Evolutionary conservation across 2,797 vertebrate species (phyloP).

Genomic region (Staurois parvus): DNA sequence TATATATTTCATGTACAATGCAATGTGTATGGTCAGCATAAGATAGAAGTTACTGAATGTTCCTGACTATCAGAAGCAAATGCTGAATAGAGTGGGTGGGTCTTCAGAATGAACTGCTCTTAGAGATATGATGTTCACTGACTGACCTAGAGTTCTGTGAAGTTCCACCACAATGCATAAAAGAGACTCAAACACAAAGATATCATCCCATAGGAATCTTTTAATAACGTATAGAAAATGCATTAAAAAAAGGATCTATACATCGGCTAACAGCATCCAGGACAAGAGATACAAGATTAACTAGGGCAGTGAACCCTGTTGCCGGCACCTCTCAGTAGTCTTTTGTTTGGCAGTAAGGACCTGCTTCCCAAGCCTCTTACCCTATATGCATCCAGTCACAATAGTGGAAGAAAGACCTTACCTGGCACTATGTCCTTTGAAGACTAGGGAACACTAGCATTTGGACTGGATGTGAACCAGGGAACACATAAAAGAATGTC

Average conservation of each 20-base stretch:
- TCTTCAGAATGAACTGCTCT: not conserved
- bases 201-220: conserved; percentile 83
- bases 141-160: too few species aligned
- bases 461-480: conserved; percentile 3
- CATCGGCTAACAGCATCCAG: conserved; percentile 90
- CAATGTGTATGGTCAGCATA: too few species aligned
- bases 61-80: not conserved
- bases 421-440: conserved; percentile 3
- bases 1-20: too few species aligned
- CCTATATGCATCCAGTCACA: conserved; percentile 21
- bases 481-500: conserved; percentile 10
- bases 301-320: conserved; percentile 64
- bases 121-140: too few species aligned
- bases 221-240: conserved; percentile 99
- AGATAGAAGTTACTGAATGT: conserved; percentile 20
- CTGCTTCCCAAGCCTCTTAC: conserved; percentile 32
- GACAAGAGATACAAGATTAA: conserved; percentile 90
- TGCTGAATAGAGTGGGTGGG: too few species aligned
- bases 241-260: conserved; percentile 99
- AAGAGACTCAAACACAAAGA: conserved; percentile 30
- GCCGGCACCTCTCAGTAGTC: conserved; percentile 47
- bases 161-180: not conserved
- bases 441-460: not conserved
- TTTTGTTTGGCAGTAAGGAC: conserved; percentile 43
- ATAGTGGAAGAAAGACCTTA: conserved; percentile 11